Conservation (phyloP, 1,140 invertebrate species). For the Lethocerus indicus region DNA sequence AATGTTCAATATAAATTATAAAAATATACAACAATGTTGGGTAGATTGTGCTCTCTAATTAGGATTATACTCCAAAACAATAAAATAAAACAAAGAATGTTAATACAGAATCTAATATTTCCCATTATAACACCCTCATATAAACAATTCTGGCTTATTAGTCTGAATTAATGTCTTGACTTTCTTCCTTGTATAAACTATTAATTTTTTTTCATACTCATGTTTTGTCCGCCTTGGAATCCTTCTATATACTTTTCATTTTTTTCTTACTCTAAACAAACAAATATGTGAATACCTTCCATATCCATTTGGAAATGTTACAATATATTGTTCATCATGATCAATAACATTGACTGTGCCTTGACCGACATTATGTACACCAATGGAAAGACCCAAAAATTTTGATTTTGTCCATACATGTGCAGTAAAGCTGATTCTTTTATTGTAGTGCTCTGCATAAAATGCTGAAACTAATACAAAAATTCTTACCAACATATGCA, state of each 20-base stretch:
- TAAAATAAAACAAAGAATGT: no score
- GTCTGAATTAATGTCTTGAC: no score
- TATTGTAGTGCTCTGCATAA: conserved; percentile 86
- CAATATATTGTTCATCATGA: conserved; percentile 77
- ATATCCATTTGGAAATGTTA: conserved; percentile 93
- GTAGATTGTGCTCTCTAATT: no score
- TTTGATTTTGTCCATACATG: conserved; percentile 97
- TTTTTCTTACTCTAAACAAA: neutral
- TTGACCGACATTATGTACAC: conserved; percentile 72
- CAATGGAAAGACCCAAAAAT: conserved; percentile 89
- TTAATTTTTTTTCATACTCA: neutral
- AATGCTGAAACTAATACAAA: conserved; percentile 73
- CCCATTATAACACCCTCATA: no score
- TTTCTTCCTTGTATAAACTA: no score
- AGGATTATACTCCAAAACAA: no score
- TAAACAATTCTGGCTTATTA: no score
- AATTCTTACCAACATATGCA: no score
- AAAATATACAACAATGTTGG: no score
- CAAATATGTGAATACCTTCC: conserved; percentile 37
- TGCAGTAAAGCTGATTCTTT: conserved; percentile 78
- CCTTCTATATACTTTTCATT: no score
- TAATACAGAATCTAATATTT: no score
- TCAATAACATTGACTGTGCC: conserved; percentile 67
- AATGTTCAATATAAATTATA: no score
- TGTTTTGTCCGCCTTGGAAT: neutral